Evolutionary conservation across 2,113 vertebrate genomes (phyloP).

Genomic region (Machaerirhynchus nigripectus): DNA sequence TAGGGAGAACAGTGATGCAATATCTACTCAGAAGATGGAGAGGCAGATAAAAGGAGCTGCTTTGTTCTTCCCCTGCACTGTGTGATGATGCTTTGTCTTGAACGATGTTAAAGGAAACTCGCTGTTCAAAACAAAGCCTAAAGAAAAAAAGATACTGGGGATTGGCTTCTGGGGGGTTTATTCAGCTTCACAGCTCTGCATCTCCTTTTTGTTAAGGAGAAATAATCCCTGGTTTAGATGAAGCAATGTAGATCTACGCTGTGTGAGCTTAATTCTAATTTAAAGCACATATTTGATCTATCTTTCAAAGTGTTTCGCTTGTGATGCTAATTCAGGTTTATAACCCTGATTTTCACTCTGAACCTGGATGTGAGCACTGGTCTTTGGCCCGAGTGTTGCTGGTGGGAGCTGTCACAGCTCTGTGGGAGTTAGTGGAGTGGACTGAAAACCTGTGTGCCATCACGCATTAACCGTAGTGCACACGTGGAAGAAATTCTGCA

Average conservation of each 20-base stretch:
- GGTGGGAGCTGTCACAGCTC: not conserved
- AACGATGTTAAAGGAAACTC: not conserved
- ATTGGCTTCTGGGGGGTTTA: not conserved
- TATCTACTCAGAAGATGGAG: slow-evolving; percentile 21
- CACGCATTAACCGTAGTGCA: not conserved
- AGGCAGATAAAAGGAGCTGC: not conserved
- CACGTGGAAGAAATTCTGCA: not conserved
- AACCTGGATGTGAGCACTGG: not conserved
- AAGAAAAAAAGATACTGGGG: not conserved
- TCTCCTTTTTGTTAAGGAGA: not conserved
- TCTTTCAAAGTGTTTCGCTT: not conserved
- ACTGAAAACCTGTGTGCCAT: not conserved
- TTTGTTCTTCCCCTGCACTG: not conserved
- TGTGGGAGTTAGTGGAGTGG: not conserved
- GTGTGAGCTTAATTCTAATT: not conserved
- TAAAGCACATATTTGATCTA: not conserved
- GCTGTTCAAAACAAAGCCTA: not conserved
- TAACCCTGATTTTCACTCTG: not conserved
- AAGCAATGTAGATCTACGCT: not conserved
- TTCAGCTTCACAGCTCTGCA: not conserved
- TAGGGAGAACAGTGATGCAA: not conserved
- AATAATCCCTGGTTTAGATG: not conserved
- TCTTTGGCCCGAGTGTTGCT: not conserved
- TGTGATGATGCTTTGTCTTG: not conserved
- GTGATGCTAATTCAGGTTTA: not conserved